Evolutionary conservation across 1,140 invertebrate genomes (phyloP), one percentile per base, ranked within the genome.

Genomic region (Pomacea maculata): DNA sequence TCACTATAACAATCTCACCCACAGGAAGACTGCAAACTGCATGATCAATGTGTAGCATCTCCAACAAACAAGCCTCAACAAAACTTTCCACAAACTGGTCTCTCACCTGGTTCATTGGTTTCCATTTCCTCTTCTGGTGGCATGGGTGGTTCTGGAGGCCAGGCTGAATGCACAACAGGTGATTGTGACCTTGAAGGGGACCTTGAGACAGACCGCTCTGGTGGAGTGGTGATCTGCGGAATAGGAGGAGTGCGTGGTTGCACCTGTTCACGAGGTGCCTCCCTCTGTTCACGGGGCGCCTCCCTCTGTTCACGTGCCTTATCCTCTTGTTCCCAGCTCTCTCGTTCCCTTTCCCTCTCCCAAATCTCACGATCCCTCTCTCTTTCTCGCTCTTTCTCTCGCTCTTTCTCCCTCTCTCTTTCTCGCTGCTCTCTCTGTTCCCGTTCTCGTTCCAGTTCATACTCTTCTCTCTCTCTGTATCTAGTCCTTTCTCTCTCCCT

Each of bases 281-380:
- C 75, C 29, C 70, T 64, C 78, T 80, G 75, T 80, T 45, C 91
- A 91, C 57, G 80, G 64, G 45, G 85, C 84, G 74, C 83, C 80
- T 79, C 85, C 81, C 85, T 88, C 82, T n/a, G 80, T 79, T 64
- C 75, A n/a, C 86, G 84, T 78, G 34, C 54, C 65, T 77, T 71
- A 93, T 92, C 70, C 91, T 90, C 75, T 93, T 92, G n/a, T 91
- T 85, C 80, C 92, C 92, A 72, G 78, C 74, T 92, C 74, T 93
- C 88, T 74, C 79, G 76, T 78, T 79, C 79, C 55, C 84, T 80
- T 65, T 83, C 79, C 63, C 80, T 82, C 63, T 89, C 86, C 75
- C 86, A 45, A 45, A 45, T 74, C 55, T 88, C 77, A n/a, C 73
- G 29, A 52, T 85, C 80, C 52, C 80, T 78, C 21, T 84, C 82